Conservation (phyloP, 2,113 vertebrate genomes). For the Megaleporinus macrocephalus region DNA sequence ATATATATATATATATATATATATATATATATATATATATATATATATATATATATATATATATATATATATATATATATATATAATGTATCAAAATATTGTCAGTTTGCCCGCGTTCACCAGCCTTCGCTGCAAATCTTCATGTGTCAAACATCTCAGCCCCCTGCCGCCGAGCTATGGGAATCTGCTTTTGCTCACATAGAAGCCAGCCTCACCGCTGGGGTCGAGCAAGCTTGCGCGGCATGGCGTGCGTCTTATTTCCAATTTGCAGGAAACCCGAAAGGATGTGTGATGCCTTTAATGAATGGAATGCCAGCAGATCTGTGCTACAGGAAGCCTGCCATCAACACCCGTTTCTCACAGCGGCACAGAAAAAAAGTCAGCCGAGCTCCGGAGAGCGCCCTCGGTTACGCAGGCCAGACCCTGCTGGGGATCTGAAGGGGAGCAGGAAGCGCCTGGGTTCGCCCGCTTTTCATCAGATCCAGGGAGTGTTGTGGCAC, state of each 20-base stretch:
- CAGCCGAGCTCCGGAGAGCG: background rate
- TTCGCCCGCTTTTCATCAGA: conserved; percentile 58
- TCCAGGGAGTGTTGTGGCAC: conserved; percentile 50
- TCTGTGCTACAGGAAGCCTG: conserved; percentile 28
- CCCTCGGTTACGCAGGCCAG: background rate
- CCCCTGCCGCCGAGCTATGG: background rate
- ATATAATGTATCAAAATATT: no score
- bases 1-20: no score
- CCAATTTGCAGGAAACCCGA: conserved; percentile 23
- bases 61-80: no score
- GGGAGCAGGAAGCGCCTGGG: conserved; percentile 26
- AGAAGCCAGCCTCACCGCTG: background rate
- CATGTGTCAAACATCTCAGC: conserved; percentile 18
- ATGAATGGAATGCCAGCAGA: conserved; percentile 34
- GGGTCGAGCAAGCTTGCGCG: background rate
- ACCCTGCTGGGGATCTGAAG: conserved; percentile 1
- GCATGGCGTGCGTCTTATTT: background rate
- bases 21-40: no score
- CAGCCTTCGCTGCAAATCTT: background rate
- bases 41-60: no score
- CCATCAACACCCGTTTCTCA: conserved; percentile 28
- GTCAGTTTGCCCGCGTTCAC: conserved; percentile 30
- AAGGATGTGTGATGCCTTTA: background rate
- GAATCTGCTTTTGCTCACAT: conserved; percentile 23
- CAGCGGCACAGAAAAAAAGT: background rate